Conservation (phyloP, 2,113 vertebrate species). For the Hippocampus comes region DNA sequence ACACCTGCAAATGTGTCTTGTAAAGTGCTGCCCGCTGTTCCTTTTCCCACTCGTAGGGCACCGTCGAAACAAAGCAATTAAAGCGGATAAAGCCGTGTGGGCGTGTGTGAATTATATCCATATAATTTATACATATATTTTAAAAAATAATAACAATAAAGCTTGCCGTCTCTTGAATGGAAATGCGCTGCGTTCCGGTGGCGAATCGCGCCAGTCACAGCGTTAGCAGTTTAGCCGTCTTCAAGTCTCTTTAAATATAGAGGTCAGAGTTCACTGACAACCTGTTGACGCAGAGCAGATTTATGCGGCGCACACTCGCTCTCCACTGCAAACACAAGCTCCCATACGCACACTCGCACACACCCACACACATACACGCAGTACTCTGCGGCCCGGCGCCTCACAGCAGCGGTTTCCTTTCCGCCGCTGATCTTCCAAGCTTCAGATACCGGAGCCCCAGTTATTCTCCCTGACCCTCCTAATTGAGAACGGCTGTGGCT, state of each 20-base stretch:
- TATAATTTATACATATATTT: not conserved
- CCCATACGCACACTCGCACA: constrained; percentile 17
- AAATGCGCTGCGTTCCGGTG: not conserved
- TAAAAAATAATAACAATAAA: not conserved
- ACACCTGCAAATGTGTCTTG: constrained; percentile 72
- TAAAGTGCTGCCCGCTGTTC: constrained; percentile 54
- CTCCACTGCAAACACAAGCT: constrained; percentile 14
- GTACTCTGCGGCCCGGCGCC: constrained; percentile 28
- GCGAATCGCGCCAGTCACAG: constrained; percentile 24
- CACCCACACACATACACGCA: constrained; percentile 22
- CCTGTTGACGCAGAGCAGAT: constrained; percentile 58
- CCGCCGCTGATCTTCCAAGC: constrained; percentile 53
- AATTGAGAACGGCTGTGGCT: constrained; percentile 74
- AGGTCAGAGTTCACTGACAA: constrained; percentile 57
- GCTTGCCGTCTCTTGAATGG: constrained; percentile 1
- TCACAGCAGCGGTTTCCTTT: constrained; percentile 51
- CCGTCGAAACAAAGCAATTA: constrained; percentile 69
- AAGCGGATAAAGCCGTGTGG: constrained; percentile 36
- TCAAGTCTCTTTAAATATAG: constrained; percentile 37
- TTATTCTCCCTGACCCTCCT: constrained; percentile 71
- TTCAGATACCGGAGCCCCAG: constrained; percentile 64
- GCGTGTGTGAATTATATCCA: constrained; percentile 15
- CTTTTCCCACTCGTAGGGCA: constrained; percentile 50
- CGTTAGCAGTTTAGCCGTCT: constrained; percentile 40
- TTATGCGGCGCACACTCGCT: constrained; percentile 33